These are phyloP conservation scores for Xestoiulus laeticollis DNA, from an alignment of 2,888 invertebrate genomes.

Conservation along the genomic window DNA sequence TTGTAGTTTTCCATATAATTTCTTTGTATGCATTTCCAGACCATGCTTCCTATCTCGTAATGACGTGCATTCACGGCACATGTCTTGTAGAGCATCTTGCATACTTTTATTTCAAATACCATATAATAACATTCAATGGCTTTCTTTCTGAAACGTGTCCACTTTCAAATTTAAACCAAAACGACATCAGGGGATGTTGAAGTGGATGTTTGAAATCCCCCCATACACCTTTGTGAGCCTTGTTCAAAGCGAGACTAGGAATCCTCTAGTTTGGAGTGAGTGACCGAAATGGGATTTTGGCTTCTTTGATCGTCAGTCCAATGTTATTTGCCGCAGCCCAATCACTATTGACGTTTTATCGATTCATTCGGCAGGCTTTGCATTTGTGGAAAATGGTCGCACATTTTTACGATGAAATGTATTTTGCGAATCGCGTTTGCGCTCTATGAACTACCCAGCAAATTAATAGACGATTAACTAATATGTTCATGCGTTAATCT, in stretches of 20 bases:
- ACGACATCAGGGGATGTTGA: not conserved
- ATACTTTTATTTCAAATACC: no score
- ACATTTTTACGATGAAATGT: no score
- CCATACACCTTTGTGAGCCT: not conserved
- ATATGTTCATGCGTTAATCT: not conserved
- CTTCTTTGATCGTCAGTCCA: not conserved
- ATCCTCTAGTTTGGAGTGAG: not conserved
- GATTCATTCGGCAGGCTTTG: not conserved
- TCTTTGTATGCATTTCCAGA: no score
- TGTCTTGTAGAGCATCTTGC: no score
- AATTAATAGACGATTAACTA: no score
- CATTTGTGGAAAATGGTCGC: not conserved
- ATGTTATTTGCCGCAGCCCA: not conserved
- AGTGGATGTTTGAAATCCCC: not conserved
- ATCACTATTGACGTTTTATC: constrained; percentile 20
- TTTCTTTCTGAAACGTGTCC: not conserved
- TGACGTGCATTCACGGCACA: no score
- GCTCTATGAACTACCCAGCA: not conserved
- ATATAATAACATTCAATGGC: not conserved
- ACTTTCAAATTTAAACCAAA: not conserved
- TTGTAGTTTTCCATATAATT: no score
- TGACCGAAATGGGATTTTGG: constrained; percentile 11
- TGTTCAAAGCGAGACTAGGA: not conserved
- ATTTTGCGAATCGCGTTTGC: no score
- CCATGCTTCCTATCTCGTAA: no score